Evolutionary conservation across 1,140 invertebrate species (phyloP).

Genomic region (Octopus sinensis): DNA sequence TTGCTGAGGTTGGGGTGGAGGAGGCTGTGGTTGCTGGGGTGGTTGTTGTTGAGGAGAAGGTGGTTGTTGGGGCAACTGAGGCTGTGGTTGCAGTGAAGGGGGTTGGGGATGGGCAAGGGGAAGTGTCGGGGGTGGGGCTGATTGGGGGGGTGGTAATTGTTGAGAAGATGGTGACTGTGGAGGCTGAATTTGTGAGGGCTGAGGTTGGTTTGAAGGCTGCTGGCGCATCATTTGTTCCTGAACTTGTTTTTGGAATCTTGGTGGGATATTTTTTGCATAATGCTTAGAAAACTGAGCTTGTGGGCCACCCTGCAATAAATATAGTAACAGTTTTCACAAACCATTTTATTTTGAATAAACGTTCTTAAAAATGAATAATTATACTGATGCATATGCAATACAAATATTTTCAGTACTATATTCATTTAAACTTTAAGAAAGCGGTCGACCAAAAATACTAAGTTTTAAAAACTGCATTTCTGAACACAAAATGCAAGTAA

Average conservation of each 20-base stretch:
- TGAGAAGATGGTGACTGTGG: slow-evolving; percentile 31
- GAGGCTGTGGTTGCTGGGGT: slow-evolving; percentile 34
- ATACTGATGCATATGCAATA: too few relatives aligned
- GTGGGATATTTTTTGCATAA: slow-evolving; percentile 72
- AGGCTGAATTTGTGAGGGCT: slow-evolving; percentile 24
- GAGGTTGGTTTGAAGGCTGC: slow-evolving; percentile 26
- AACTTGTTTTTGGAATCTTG: slow-evolving; percentile 76
- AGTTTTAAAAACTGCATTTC: too few relatives aligned
- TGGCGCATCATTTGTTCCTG: slow-evolving; percentile 36
- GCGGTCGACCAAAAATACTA: too few relatives aligned
- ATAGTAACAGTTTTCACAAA: too few relatives aligned
- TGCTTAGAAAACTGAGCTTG: slow-evolving; percentile 60
- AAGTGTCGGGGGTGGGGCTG: slow-evolving; percentile 26
- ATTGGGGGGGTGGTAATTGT: slow-evolving; percentile 27
- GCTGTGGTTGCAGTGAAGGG: slow-evolving; percentile 23
- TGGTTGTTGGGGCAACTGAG: slow-evolving; percentile 44
- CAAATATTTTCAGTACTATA: too few relatives aligned
- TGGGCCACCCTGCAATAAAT: slow-evolving; percentile 26
- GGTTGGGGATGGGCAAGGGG: slow-evolving; percentile 15
- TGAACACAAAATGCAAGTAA: too few relatives aligned
- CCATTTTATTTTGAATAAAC: too few relatives aligned
- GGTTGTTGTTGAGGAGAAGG: slow-evolving; percentile 37
- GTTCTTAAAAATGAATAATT: too few relatives aligned
- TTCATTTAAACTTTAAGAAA: too few relatives aligned
- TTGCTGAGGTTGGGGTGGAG: slow-evolving; percentile 25